Evolutionary conservation across 2,888 invertebrate species (phyloP).

Genomic region (Eristalis intricaria): DNA sequence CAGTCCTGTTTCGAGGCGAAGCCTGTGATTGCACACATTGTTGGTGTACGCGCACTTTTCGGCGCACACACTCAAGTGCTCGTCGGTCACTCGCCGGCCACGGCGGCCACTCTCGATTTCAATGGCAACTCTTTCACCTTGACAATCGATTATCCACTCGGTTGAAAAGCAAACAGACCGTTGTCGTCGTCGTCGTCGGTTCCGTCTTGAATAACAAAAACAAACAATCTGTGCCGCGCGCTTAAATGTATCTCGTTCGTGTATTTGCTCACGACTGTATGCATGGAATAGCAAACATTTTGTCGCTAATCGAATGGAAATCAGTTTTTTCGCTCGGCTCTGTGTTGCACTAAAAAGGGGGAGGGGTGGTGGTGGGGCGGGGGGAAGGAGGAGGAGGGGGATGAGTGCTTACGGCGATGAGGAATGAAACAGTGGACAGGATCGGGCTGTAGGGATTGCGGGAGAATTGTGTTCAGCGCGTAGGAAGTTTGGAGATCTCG

Average conservation of each 20-base stretch:
- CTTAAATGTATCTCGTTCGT: neutral
- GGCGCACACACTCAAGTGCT: neutral
- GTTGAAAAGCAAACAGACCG: neutral
- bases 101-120: neutral
- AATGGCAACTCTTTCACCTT: neutral
- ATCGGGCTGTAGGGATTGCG: too few relatives aligned
- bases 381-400: too few relatives aligned
- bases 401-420: neutral
- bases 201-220: neutral
- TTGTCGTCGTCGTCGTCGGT: neutral
- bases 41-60: neutral
- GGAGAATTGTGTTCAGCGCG: too few relatives aligned
- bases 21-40: too few relatives aligned
- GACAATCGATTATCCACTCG: neutral
- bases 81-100: neutral
- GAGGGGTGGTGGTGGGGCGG: too few relatives aligned
- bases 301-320: neutral
- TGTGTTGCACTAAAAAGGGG: neutral
- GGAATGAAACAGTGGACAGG: too few relatives aligned
- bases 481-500: too few relatives aligned
- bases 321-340: neutral
- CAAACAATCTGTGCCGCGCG: neutral
- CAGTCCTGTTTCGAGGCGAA: neutral
- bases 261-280: neutral
- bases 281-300: neutral